phyloP scores from a whole-genome alignment of 2,888 invertebrate genomes.

The Drosophila ustulata region DNA sequence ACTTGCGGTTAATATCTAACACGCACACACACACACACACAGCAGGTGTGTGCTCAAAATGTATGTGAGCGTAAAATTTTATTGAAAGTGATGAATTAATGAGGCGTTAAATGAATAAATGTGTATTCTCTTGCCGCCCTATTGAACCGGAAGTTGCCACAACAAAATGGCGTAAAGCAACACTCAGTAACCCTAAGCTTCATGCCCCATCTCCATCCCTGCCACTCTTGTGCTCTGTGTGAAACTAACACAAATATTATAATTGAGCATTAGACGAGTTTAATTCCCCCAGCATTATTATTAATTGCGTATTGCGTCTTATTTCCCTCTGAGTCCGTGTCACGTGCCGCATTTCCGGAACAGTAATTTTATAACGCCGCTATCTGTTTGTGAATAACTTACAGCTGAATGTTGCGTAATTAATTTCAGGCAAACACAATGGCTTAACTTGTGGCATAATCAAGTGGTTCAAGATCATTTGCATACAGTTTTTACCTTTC shows the following conservation, averaged over 20 bases:
- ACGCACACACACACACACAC: conserved; percentile 30
- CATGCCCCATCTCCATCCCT: neutral
- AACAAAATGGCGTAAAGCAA: conserved; percentile 45
- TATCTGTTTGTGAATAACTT: conserved; percentile 1
- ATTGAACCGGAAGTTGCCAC: conserved; percentile 79
- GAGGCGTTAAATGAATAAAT: conserved; percentile 81
- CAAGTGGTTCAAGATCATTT: neutral
- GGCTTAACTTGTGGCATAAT: neutral
- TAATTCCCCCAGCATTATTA: conserved; percentile 3
- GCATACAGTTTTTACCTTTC: conserved; percentile 31
- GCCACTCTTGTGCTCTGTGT: neutral
- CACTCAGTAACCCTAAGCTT: neutral
- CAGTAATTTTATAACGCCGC: neutral
- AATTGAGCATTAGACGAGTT: conserved; percentile 14
- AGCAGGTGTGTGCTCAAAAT: conserved; percentile 44
- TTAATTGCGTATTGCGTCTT: conserved; percentile 5
- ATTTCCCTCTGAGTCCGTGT: neutral
- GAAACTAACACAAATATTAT: conserved; percentile 51
- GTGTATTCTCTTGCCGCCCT: conserved; percentile 79
- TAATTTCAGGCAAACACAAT: neutral
- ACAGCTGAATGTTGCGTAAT: neutral
- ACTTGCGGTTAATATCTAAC: conserved; percentile 52
- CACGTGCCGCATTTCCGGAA: conserved; percentile 23
- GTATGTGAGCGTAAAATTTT: conserved; percentile 78
- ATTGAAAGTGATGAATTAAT: conserved; percentile 82